Base-by-base conservation (phyloP, 53 echinoderm and acorn worm species). In the Holothuria leucospilota region DNA sequence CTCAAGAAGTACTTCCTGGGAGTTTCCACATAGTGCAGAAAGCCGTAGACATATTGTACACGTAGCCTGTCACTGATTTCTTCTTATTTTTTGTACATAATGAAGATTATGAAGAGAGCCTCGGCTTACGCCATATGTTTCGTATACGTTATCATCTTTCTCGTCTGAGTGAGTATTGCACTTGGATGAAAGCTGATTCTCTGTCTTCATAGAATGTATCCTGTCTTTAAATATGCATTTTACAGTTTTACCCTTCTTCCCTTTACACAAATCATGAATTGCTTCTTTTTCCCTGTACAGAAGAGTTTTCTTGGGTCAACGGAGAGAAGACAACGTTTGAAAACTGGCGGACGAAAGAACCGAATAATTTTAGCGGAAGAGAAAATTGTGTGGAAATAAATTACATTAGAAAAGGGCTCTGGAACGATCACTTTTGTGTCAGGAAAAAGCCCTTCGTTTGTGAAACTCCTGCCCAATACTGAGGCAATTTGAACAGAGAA, bases 361-460 rank as follows among this genome's bases (percentile, higher is more conserved):
- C 84, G 4, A 83, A 83, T 20, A 83, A 83, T 38, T 83, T 41
- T 41, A 83, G 68, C 34, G 68, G 65, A 9, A 67, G 51, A 52
- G 84, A 83, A 52, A 83, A 67, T 23, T 83, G 84, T 23, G 84
- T 67, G 25, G 84, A 83, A 53, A 83, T 67, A 5, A 83, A 83
- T 46, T 83, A 66, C 52, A 68, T 83, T 20, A 46, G 65, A 26
- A 83, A 83, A 20, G 84, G 84, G 4, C 25, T 83, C 2, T 83
- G 84, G 84, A 83, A 83, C n/a, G 84, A 83, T 25, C 84, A 83
- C 21, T 83, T 83, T 29, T 83, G 84, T 38, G 11, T 0, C 14
- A 20, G 20, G 15, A 83, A 83, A 23, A 83, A 83, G 46, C 51
- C 84, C 39, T 83, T 25, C 46, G 67, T 83, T 29, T 83, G 84